Base-by-base conservation (phyloP, 2,797 vertebrate species). In the Melanotaenia maccullochi region DNA sequence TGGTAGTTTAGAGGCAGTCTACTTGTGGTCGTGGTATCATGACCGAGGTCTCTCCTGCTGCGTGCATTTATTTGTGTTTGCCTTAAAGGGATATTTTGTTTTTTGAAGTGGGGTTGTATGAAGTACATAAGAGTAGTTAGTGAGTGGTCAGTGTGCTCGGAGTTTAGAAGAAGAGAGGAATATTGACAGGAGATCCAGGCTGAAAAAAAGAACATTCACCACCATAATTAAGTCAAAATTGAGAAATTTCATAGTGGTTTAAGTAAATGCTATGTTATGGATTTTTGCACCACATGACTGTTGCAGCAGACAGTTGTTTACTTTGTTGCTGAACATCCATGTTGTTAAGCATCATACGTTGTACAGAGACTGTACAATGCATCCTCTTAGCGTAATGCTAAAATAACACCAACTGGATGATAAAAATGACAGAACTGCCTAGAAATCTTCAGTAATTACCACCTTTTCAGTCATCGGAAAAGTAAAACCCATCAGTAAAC, bases 1-100 rank as follows among this genome's bases (percentile, higher is more conserved):
- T 81, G 52, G 38, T 75, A 54, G 81, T 72, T 83, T 52, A 63
- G 36, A 76, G 57, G 57, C 65, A 60, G 38, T 78, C 40, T 47
- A 67, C 58, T 68, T 78, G 69, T 76, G 81, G 73, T 78, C 56
- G 24, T 33, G 54, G 63, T 51, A 30, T 3, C 22, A 58, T 63
- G 33, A 58, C 38, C 60, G 63, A 73, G 75, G 62, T 73, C 70
- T 68, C 35, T 20, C 54, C 28, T 20, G 30, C 22, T 61, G 16
- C 47, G 32, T 58, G 25, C 56, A 2, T 68, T 54, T 78, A 33
- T 69, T 70, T 65, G 25, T 59, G 40, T 67, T 55, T 81, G 24
- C 56, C 3, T 70, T 35, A 58, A 30, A 55, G 52, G 52, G 14
- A 9, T 55, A 30, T 55, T 28, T 55, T 16, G 14, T 16, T 30